These are phyloP conservation scores for Philonicus albiceps DNA, from an alignment of 2,888 invertebrate genomes.

Conservation along the genomic window DNA sequence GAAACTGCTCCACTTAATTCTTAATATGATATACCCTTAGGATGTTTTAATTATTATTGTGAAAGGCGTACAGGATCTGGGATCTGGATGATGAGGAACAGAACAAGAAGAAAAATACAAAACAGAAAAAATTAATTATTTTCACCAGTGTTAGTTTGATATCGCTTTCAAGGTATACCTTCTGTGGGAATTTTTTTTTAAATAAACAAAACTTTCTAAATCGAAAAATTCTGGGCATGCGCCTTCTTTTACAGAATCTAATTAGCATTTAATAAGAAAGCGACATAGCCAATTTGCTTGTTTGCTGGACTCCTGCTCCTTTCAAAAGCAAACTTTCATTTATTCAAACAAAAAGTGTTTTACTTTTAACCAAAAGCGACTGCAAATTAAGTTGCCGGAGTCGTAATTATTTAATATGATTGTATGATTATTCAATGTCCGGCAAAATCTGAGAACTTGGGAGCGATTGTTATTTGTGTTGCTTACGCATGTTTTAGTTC, in stretches of 20 bases:
- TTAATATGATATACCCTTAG: not conserved
- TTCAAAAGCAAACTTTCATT: not conserved
- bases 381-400: not conserved
- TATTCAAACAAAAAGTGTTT: not conserved
- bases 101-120: not conserved
- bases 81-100: not conserved
- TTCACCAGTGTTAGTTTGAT: not conserved
- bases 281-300: not conserved
- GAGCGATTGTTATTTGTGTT: not conserved
- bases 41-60: not conserved
- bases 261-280: not conserved
- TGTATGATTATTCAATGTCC: not conserved
- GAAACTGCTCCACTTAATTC: not conserved
- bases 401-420: not conserved
- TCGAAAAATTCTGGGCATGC: not conserved
- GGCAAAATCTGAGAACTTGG: not conserved
- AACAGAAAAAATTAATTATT: not conserved
- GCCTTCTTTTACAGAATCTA: not conserved
- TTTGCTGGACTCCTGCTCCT: not conserved
- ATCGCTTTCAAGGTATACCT: not conserved
- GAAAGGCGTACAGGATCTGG: not conserved
- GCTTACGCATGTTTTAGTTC: not conserved
- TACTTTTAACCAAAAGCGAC: not conserved
- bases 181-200: not conserved
- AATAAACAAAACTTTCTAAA: not conserved